Evolutionary conservation across 2,797 vertebrate species (phyloP).

Genomic region (Ctenochaetus hawaiiensis): DNA sequence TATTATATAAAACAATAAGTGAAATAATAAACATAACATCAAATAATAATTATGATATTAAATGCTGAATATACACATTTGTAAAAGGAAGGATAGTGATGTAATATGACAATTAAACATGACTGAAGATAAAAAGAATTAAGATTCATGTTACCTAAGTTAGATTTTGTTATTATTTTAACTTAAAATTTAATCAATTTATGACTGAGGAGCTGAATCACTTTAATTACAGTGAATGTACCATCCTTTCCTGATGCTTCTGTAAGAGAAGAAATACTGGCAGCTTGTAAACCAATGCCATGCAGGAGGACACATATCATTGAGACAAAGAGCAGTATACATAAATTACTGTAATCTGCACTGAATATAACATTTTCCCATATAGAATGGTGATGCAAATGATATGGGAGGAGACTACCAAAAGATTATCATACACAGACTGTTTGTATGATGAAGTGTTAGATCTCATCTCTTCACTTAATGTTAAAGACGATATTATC

Average conservation of each 20-base stretch:
- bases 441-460: not conserved
- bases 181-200: constrained; percentile 9
- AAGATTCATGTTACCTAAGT: not conserved
- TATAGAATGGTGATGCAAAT: constrained; percentile 7
- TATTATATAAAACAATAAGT: not conserved
- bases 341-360: constrained; percentile 17
- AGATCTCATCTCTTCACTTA: constrained; percentile 1
- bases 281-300: not conserved
- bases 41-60: not conserved
- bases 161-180: not conserved
- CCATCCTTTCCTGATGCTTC: constrained; percentile 17
- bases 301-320: constrained; percentile 2
- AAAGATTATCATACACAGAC: not conserved
- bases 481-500: not conserved
- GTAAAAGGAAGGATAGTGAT: not conserved
- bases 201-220: constrained; percentile 21
- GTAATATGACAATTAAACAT: not conserved
- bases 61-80: not conserved
- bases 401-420: not conserved
- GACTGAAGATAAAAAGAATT: not conserved
- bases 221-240: constrained; percentile 41
- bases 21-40: too few species aligned
- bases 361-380: constrained; percentile 1
- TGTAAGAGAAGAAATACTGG: constrained; percentile 11
- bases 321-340: constrained; percentile 9